These are phyloP conservation scores for Pimephales promelas DNA, from an alignment of 2,113 vertebrate species.

Conservation along the genomic window DNA sequence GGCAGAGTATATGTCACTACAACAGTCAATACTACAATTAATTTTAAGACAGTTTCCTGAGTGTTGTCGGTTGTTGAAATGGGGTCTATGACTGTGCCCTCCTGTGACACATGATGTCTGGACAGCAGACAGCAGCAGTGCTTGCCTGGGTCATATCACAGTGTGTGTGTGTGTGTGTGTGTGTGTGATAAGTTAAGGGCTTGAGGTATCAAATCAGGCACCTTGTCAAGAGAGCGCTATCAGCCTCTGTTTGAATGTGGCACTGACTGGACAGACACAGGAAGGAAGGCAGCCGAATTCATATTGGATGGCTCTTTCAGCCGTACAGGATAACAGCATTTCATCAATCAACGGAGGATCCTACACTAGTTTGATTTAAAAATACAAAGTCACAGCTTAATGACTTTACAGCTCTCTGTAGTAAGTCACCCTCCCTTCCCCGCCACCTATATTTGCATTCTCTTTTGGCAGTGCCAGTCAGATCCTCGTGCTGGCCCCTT, in stretches of 20 bases:
- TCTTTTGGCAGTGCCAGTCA: slow-evolving; percentile 29
- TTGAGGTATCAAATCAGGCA: slow-evolving; percentile 21
- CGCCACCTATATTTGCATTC: slow-evolving; percentile 43
- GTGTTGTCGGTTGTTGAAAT: not conserved
- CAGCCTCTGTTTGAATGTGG: slow-evolving; percentile 13
- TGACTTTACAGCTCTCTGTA: not conserved
- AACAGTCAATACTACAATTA: not conserved
- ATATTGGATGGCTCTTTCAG: not conserved
- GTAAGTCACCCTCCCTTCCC: not conserved
- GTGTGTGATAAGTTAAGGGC: slow-evolving; percentile 14
- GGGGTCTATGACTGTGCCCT: not conserved
- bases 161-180: slow-evolving; percentile 9
- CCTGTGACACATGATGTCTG: not conserved
- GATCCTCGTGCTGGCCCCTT: not conserved
- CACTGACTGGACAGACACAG: slow-evolving; percentile 22
- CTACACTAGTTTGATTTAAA: slow-evolving; percentile 6
- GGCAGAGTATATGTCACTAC: not conserved
- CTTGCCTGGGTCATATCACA: not conserved
- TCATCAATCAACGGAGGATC: slow-evolving; percentile 27
- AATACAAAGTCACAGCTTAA: slow-evolving; percentile 23
- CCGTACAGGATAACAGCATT: slow-evolving; percentile 22
- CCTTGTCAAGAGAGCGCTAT: slow-evolving; percentile 26
- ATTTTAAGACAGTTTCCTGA: not conserved
- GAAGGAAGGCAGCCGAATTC: slow-evolving; percentile 27
- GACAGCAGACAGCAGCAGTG: not conserved